Conservation (phyloP, 2,113 vertebrate genomes). For the Rafetus swinhoei region DNA sequence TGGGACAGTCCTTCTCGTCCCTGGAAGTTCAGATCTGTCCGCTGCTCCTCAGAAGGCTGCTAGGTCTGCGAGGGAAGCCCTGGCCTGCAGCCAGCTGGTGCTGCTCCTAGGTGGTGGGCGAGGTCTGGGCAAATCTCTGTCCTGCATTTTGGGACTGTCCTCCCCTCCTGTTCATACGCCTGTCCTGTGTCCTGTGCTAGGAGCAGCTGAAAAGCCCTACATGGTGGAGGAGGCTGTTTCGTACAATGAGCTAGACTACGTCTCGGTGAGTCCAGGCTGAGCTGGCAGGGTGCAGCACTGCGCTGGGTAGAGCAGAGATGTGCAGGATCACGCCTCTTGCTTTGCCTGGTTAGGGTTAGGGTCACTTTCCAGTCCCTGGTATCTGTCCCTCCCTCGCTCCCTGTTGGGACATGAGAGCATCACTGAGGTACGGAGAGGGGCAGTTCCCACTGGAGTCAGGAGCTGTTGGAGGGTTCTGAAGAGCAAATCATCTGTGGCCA, state of each 20-base stretch:
- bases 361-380: rapidly evolving
- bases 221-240: constrained; percentile 94
- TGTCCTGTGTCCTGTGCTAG: constrained; percentile 75
- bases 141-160: background rate
- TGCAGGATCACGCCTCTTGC: background rate
- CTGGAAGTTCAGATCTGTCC: background rate
- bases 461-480: background rate
- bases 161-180: rapidly evolving
- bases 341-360: too few relatives aligned
- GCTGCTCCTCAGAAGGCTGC: rapidly evolving
- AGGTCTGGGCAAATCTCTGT: rapidly evolving
- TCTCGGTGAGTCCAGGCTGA: constrained; percentile 86
- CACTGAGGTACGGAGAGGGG: background rate
- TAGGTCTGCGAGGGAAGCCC: rapidly evolving
- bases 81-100: too few relatives aligned
- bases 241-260: constrained; percentile 95
- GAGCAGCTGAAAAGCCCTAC: constrained; percentile 97
- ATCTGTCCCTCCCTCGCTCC: rapidly evolving
- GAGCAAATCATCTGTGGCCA: rapidly evolving
- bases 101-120: background rate
- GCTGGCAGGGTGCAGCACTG: background rate
- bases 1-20: background rate
- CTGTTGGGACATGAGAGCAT: rapidly evolving
- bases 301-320: background rate
- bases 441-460: background rate